A percentile compares a stretch with the other conserved stretches of the same genome.
These are phyloP conservation scores for Rallus limicola DNA, from an alignment of 2,113 vertebrate species.

Conservation along the genomic window DNA sequence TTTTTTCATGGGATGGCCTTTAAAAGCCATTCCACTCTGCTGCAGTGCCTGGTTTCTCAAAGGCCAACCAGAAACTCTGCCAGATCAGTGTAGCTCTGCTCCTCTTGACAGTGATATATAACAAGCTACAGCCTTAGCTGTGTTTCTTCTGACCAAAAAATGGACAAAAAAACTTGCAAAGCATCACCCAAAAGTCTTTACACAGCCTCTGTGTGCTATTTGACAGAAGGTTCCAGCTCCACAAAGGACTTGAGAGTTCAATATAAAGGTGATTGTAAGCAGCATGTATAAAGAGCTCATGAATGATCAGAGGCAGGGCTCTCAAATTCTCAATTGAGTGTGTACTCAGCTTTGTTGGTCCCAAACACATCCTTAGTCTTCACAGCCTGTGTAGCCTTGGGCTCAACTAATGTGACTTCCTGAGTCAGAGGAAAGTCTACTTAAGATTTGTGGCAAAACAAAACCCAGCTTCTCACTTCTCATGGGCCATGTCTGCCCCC, in stretches of 20 bases:
- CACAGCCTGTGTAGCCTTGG: background rate
- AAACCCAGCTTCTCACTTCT: background rate
- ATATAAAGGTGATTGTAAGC: background rate
- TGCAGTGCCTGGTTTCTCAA: background rate
- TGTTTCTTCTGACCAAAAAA: background rate
- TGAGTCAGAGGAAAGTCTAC: background rate
- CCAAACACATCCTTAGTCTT: background rate
- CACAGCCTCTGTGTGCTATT: background rate
- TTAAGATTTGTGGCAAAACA: background rate
- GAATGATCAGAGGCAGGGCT: background rate
- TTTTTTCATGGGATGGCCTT: background rate
- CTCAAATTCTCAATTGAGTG: background rate
- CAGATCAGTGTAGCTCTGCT: background rate
- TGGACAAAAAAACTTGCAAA: background rate
- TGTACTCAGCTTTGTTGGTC: background rate
- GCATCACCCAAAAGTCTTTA: background rate
- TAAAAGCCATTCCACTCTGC: background rate
- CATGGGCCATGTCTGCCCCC: rapidly evolving
- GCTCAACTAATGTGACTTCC: background rate
- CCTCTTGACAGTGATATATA: background rate
- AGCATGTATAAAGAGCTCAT: background rate
- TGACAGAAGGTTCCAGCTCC: background rate
- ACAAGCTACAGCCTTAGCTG: background rate
- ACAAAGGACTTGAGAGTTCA: background rate
- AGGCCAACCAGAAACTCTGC: background rate